These are phyloP conservation scores for Spea hammondii DNA, from an alignment of 2,797 vertebrate species.

Conservation along the genomic window DNA sequence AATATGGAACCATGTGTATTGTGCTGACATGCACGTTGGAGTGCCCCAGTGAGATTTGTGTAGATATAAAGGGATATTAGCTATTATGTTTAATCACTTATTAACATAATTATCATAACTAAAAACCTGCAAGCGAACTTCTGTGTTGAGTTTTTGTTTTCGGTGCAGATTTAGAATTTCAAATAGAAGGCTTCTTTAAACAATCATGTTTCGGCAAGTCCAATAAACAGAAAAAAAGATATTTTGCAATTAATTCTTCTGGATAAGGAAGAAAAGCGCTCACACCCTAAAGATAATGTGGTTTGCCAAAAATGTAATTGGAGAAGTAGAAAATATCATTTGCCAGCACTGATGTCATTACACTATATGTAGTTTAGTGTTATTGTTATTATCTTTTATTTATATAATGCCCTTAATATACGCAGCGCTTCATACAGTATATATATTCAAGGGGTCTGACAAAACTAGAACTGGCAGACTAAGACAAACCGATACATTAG, in stretches of 20 bases:
- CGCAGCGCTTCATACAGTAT: too few relatives aligned
- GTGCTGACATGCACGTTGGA: background rate
- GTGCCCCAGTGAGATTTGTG: background rate
- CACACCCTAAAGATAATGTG: slow-evolving; percentile 43
- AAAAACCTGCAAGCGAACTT: background rate
- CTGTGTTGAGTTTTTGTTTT: slow-evolving; percentile 23
- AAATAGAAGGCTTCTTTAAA: slow-evolving; percentile 28
- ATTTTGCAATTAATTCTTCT: slow-evolving; percentile 42
- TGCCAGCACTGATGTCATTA: slow-evolving; percentile 43
- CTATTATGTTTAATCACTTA: background rate
- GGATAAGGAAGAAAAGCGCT: slow-evolving; percentile 15
- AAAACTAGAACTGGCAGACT: too few relatives aligned
- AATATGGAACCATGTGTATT: background rate
- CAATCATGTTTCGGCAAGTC: slow-evolving; percentile 46
- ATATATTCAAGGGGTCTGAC: too few relatives aligned
- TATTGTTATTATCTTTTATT: too few relatives aligned
- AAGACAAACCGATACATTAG: too few relatives aligned
- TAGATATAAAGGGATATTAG: background rate
- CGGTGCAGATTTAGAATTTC: slow-evolving; percentile 26
- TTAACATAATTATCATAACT: background rate
- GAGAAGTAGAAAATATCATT: slow-evolving; percentile 35
- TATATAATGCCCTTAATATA: too few relatives aligned
- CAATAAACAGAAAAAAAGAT: slow-evolving; percentile 26
- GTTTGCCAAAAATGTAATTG: slow-evolving; percentile 41
- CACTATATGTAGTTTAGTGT: background rate